phyloP scores from a whole-genome alignment of 2,113 vertebrate genomes.

The Sporophila hypoxantha region DNA sequence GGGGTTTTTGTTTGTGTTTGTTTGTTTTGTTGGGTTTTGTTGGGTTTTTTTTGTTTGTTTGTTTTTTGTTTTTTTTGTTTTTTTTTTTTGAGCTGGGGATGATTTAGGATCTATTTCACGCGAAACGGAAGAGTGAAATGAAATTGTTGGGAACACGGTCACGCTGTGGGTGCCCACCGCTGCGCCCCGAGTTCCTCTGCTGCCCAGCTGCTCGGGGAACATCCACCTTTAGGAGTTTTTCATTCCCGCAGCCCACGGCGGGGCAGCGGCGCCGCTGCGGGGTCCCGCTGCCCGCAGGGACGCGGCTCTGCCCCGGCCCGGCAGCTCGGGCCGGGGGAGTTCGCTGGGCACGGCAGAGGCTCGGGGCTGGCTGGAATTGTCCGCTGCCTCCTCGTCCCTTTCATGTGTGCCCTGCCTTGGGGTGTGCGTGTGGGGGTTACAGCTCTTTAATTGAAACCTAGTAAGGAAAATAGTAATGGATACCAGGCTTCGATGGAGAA shows the following conservation, averaged over 20 bases:
- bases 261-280: not conserved
- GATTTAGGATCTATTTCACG: not conserved
- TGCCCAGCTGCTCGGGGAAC: not conserved
- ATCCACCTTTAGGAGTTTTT: rapidly evolving
- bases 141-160: not conserved
- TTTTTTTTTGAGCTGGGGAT: not conserved
- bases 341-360: not conserved
- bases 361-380: not conserved
- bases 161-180: not conserved
- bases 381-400: not conserved
- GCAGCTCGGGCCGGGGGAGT: not conserved
- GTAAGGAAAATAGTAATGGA: slow-evolving; percentile 68
- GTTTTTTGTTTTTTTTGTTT: too few species aligned
- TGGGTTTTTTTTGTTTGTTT: too few species aligned
- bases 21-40: not conserved
- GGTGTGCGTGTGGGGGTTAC: not conserved
- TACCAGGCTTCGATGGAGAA: slow-evolving; percentile 57
- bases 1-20: not conserved
- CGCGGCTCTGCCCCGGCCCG: not conserved
- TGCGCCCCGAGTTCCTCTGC: not conserved
- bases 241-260: not conserved
- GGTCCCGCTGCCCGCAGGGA: not conserved
- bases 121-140: not conserved
- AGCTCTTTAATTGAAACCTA: slow-evolving; percentile 68
- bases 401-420: not conserved